Conservation (phyloP, 2,797 vertebrate species). For the Schizopygopsis malacanthus region DNA sequence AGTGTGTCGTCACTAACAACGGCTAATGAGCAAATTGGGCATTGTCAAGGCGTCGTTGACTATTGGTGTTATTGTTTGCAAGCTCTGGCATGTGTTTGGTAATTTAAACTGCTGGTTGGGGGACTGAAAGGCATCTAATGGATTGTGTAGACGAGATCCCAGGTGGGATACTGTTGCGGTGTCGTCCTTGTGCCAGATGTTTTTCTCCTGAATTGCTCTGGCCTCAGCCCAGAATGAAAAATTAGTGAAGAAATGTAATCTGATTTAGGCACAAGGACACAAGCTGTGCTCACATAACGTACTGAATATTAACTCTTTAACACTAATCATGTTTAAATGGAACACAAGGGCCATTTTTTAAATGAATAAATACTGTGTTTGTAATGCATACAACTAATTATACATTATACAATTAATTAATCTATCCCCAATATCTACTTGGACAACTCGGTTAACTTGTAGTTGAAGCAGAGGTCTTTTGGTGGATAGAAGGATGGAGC, state of each 20-base stretch:
- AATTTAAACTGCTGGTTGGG: conserved; percentile 37
- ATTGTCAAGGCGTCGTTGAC: conserved; percentile 33
- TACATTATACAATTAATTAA: neutral
- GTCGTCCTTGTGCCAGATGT: conserved; percentile 74
- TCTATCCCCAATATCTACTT: neutral
- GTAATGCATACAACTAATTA: neutral
- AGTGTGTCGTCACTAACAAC: conserved; percentile 24
- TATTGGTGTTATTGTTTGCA: conserved; percentile 51
- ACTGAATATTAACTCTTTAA: conserved; percentile 63
- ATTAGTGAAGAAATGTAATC: conserved; percentile 60
- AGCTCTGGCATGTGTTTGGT: conserved; percentile 46
- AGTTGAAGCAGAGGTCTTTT: neutral
- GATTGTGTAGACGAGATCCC: conserved; percentile 71
- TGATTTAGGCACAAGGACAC: conserved; percentile 68
- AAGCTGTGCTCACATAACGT: conserved; percentile 61
- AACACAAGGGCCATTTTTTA: neutral
- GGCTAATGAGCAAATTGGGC: conserved; percentile 17
- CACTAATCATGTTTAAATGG: conserved; percentile 34
- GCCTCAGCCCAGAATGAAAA: conserved; percentile 68
- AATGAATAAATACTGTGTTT: conserved; percentile 6
- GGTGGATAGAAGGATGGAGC: neutral
- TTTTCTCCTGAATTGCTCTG: conserved; percentile 73
- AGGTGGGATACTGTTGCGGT: conserved; percentile 70
- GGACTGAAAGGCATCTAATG: conserved; percentile 52
- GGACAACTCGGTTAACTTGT: neutral